phyloP scores from a whole-genome alignment of 2,888 invertebrate genomes.

The Amblyjoppa fuscipennis region DNA sequence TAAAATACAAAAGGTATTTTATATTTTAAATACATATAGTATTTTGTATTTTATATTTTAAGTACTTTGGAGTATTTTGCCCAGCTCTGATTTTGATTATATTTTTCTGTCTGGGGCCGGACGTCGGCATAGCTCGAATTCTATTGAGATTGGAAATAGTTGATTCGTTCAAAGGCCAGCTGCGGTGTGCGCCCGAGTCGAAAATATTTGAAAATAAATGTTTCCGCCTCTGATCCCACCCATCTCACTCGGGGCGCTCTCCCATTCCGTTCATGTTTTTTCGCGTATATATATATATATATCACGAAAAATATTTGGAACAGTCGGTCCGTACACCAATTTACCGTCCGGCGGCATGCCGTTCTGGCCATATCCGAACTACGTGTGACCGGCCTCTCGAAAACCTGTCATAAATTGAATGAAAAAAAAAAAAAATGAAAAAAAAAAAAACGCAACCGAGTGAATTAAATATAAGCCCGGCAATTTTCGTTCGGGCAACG shows the following conservation, averaged over 20 bases:
- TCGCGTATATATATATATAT: not conserved
- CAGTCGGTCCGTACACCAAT: constrained; percentile 18
- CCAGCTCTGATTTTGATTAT: too few relatives aligned
- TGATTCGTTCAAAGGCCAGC: not conserved
- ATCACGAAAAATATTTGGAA: constrained; percentile 44
- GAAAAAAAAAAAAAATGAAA: constrained; percentile 12
- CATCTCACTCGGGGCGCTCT: not conserved
- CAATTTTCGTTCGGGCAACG: constrained; percentile 48
- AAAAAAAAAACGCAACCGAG: constrained; percentile 27
- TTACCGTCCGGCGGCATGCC: constrained; percentile 17
- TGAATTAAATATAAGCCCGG: constrained; percentile 50
- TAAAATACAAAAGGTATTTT: too few relatives aligned
- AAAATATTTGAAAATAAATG: constrained; percentile 5
- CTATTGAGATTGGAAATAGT: constrained; percentile 23
- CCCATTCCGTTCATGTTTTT: not conserved
- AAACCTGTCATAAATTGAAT: constrained; percentile 39
- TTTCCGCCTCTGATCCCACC: not conserved
- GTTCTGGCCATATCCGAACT: not conserved
- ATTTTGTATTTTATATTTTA: too few relatives aligned
- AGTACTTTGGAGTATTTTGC: too few relatives aligned
- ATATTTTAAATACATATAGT: too few relatives aligned
- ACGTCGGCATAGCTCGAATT: not conserved
- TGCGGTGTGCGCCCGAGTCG: not conserved
- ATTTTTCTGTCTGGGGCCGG: not conserved
- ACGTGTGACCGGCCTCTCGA: not conserved